phyloP scores from a whole-genome alignment of 2,888 invertebrate genomes.

The Nephrotoma appendiculata region DNA sequence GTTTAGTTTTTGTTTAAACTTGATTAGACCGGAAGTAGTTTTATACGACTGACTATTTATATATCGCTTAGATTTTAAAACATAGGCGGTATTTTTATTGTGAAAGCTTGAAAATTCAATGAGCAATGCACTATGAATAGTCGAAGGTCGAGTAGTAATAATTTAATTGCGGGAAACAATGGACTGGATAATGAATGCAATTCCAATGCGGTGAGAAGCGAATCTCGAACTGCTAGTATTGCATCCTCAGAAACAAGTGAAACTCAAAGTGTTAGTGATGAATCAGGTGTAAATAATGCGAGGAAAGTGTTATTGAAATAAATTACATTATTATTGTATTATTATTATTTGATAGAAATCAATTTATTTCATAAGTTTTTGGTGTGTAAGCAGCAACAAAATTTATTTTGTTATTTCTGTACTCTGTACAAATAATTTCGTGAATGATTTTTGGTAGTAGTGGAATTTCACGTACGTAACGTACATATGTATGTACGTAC shows the following conservation, averaged over 20 bases:
- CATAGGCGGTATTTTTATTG: neutral
- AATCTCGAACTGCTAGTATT: conserved; percentile 15
- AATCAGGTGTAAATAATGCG: conserved; percentile 11
- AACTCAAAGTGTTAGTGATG: conserved; percentile 25
- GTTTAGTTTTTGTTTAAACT: neutral
- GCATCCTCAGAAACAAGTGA: conserved; percentile 29
- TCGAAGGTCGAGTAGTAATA: neutral
- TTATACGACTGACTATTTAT: neutral
- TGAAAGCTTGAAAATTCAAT: neutral
- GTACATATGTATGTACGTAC: neutral
- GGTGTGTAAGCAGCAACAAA: neutral
- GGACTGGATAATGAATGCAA: neutral
- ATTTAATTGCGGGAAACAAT: neutral
- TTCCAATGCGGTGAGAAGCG: neutral
- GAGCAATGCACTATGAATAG: neutral
- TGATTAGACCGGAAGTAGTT: neutral
- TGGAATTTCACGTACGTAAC: neutral
- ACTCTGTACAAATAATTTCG: neutral
- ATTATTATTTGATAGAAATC: neutral
- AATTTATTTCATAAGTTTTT: neutral
- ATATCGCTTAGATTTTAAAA: neutral
- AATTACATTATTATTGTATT: neutral
- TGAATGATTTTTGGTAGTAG: neutral
- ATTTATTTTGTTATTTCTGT: neutral
- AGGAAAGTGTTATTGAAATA: neutral